phyloP scores from a whole-genome alignment of 2,113 vertebrate genomes.

The Desmodus rotundus region DNA sequence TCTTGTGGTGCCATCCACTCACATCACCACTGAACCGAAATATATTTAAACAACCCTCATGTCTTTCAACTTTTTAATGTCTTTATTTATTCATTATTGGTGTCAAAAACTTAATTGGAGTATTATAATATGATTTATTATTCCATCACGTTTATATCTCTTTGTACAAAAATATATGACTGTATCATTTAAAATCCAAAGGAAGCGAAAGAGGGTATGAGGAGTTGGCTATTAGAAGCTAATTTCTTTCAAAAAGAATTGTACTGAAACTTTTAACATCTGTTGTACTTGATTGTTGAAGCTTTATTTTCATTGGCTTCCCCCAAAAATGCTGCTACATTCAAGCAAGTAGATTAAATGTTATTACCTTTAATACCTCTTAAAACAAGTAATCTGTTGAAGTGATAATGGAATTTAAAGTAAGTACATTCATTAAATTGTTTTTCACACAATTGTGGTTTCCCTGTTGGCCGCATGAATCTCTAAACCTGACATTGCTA shows the following conservation, averaged over 20 bases:
- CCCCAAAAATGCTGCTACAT: slow-evolving; percentile 66
- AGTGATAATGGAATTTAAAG: slow-evolving; percentile 78
- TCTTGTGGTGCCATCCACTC: not conserved
- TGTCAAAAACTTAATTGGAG: not conserved
- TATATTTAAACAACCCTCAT: not conserved
- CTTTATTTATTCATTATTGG: slow-evolving; percentile 6
- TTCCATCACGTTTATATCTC: slow-evolving; percentile 35
- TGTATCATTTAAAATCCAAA: slow-evolving; percentile 48
- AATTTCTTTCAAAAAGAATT: slow-evolving; percentile 67
- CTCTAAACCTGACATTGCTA: slow-evolving; percentile 67
- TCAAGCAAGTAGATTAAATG: slow-evolving; percentile 78
- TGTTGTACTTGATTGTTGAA: slow-evolving; percentile 69
- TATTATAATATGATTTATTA: slow-evolving; percentile 19
- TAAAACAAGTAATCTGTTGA: slow-evolving; percentile 79
- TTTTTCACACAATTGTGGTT: slow-evolving; percentile 73
- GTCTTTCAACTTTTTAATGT: not conserved
- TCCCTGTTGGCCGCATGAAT: slow-evolving; percentile 71
- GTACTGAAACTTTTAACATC: slow-evolving; percentile 68
- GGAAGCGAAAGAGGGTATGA: not conserved
- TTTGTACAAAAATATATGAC: slow-evolving; percentile 42
- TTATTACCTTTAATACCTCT: slow-evolving; percentile 79
- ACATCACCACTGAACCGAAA: not conserved
- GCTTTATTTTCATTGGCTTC: slow-evolving; percentile 72
- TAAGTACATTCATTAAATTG: slow-evolving; percentile 75
- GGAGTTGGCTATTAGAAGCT: slow-evolving; percentile 19